Percentiles rank a stretch among this genome's conserved stretches.
Conservation (phyloP, 2,113 vertebrate genomes). For the Notiomystis cincta region DNA sequence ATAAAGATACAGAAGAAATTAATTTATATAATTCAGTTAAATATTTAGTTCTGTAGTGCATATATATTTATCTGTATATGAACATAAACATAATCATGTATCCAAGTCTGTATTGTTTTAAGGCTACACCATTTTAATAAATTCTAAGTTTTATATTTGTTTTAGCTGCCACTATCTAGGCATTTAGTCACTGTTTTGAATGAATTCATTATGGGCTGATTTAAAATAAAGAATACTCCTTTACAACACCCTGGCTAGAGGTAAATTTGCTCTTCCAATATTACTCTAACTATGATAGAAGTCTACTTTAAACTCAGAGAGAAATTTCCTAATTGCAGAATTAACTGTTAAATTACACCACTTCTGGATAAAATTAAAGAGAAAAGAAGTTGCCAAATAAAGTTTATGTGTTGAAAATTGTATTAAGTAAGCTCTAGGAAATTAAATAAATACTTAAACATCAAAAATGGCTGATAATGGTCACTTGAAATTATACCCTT, state of each 20-base stretch:
- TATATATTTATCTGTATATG: background rate
- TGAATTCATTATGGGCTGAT: background rate
- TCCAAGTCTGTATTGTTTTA: background rate
- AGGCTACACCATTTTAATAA: background rate
- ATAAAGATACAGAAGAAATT: background rate
- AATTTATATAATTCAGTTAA: background rate
- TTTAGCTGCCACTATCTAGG: background rate
- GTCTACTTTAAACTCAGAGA: background rate
- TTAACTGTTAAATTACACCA: background rate
- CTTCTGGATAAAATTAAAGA: background rate
- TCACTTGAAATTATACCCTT: background rate
- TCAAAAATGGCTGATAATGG: background rate
- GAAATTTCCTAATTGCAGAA: background rate
- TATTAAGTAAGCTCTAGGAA: background rate
- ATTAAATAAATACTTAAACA: background rate
- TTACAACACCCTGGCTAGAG: background rate
- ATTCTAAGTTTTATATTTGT: background rate
- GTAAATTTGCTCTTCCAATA: background rate
- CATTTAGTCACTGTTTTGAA: background rate
- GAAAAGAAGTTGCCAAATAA: background rate
- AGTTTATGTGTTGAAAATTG: accelerated
- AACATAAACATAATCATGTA: background rate
- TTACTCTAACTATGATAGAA: background rate
- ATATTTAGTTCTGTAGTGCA: background rate
- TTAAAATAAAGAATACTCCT: background rate